These are phyloP conservation scores for Dynastes hyllus DNA, from an alignment of 2,888 invertebrate genomes.

Conservation along the genomic window DNA sequence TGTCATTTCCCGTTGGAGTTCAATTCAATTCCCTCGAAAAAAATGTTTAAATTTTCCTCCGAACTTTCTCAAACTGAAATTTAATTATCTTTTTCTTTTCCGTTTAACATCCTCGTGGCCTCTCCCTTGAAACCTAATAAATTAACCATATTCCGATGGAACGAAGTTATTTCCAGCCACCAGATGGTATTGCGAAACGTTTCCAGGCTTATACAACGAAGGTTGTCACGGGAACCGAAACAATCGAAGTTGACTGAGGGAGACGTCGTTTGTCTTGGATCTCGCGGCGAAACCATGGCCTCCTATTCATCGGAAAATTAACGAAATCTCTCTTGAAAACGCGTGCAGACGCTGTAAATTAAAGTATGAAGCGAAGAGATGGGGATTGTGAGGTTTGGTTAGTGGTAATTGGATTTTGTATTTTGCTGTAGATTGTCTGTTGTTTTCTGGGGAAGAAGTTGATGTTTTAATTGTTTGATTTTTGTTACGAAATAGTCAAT, in stretches of 20 bases:
- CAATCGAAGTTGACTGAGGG: conserved; percentile 52
- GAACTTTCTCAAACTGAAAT: conserved; percentile 54
- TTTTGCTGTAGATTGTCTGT: no score
- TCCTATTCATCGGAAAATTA: conserved; percentile 57
- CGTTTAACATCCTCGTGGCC: no score
- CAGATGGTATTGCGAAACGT: background rate
- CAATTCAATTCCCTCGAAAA: no score
- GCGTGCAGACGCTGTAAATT: no score
- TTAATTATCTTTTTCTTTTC: conserved; percentile 59
- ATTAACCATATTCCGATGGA: conserved; percentile 56
- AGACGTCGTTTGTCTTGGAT: conserved; percentile 54
- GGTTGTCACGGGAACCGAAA: conserved; percentile 59
- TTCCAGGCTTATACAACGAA: background rate
- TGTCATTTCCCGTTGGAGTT: no score
- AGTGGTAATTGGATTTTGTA: no score
- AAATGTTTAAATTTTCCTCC: no score
- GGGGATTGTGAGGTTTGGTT: no score
- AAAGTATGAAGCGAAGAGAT: no score
- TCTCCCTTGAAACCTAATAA: conserved; percentile 57
- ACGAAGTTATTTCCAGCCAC: conserved; percentile 1
- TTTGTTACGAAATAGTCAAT: no score
- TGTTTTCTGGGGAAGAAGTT: no score
- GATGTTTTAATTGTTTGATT: no score
- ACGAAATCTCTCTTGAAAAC: conserved; percentile 23
- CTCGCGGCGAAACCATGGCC: conserved; percentile 52